A percentile compares a stretch with the other conserved stretches of the same genome.
These are phyloP conservation scores for Bembecia ichneumoniformis DNA, from an alignment of 2,888 invertebrate genomes.

Conservation along the genomic window DNA sequence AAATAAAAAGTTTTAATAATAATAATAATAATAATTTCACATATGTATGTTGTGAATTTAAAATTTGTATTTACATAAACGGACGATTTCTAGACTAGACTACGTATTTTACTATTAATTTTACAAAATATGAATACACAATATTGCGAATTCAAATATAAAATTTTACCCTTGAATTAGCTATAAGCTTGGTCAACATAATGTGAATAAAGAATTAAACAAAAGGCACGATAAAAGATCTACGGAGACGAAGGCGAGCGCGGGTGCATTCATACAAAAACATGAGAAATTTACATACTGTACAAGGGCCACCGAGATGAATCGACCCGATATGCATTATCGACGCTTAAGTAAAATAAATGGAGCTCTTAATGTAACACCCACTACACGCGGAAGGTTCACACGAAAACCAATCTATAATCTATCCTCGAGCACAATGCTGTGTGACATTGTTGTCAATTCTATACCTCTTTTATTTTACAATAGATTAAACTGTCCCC, in stretches of 20 bases:
- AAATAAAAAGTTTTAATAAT: no score
- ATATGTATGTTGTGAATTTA: no score
- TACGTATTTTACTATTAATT: no score
- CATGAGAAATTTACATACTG: constrained; percentile 50
- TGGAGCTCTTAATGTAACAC: constrained; percentile 41
- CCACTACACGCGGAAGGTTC: constrained; percentile 32
- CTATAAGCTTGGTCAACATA: no score
- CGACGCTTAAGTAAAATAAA: constrained; percentile 47
- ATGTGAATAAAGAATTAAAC: constrained; percentile 12
- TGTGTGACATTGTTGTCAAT: constrained; percentile 1
- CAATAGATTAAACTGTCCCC: no score
- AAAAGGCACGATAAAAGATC: constrained; percentile 37
- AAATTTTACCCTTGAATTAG: no score
- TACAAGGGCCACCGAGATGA: constrained; percentile 39
- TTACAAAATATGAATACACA: no score
- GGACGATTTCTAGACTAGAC: no score
- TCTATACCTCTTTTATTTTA: neutral
- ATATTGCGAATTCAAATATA: no score
- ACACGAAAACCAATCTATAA: constrained; percentile 1
- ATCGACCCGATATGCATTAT: constrained; percentile 41
- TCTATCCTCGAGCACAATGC: neutral
- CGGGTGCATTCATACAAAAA: constrained; percentile 41
- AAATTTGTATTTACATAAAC: no score
- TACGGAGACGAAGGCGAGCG: constrained; percentile 18
- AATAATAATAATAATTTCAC: no score